Base-by-base conservation (phyloP, 2,797 vertebrate genomes). In the Coracias cyanogaster region DNA sequence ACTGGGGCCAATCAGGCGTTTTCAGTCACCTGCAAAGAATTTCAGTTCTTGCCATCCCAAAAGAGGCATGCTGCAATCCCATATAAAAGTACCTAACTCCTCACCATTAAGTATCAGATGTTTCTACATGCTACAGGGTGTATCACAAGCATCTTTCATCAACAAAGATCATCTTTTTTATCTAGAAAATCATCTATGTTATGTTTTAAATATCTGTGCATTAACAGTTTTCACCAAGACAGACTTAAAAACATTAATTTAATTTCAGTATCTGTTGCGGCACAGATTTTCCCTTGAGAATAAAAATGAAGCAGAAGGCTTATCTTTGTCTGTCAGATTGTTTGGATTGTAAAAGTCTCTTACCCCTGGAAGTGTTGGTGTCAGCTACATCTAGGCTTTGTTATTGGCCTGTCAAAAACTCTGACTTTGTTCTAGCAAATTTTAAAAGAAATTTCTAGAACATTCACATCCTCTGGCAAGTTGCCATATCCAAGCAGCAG, bases 401-500 rank as follows among this genome's bases (percentile, higher is more conserved):
- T n/a, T 81, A 70, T 58, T 71, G 39, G 2, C 8, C 45, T 21
- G 49, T 31, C 31, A 33, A 12, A 65, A 49, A 10, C 15, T 76
- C 78, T 83, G 28, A 69, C 16, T 51, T 92, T 74, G 20, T 33
- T 49, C 21, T 87, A 82, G 26, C 19, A 89, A 95, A 93, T 54
- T 81, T 92, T 52, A 31, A 70, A 92, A 90, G 60, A 60, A 81
- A 66, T 49, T 93, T 94, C 81, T 88, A 94, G 91, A 95, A 91
- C 20, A 82, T 84, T 90, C 57, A 46, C 25, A 60, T 76, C 21
- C 35, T 85, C 61, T 95, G 80, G 80, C 54, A 77, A 84, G 24
- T 18, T 80, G 45, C 33, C 76, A 29, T n/a, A 20, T 45, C 67
- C 84, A 78, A 93, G 92, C 52, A 84, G 66, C 61, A 86, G 54